Percentiles rank a stretch among this genome's conserved stretches.
Evolutionary conservation across 2,888 invertebrate genomes (phyloP).

Genomic region (Andrena fulva): DNA sequence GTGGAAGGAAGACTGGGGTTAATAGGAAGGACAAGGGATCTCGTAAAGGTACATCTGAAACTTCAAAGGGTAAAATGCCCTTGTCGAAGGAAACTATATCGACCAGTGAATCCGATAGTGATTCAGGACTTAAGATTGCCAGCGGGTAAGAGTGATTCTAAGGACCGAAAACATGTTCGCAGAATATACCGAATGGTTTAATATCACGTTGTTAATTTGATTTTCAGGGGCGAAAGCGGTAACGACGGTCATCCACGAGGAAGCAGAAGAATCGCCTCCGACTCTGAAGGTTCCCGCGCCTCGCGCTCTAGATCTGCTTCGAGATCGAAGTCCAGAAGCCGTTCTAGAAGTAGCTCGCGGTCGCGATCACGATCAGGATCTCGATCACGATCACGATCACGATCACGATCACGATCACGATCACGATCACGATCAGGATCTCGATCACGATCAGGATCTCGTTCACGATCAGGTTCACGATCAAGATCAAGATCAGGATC

Average conservation of each 20-base stretch:
- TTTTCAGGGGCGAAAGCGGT: conserved; percentile 82
- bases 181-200: neutral
- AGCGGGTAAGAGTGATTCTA: conserved; percentile 84
- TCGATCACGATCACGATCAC: conserved; percentile 32
- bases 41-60: conserved; percentile 86
- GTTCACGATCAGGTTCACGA: conserved; percentile 55
- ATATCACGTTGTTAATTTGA: neutral
- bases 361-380: conserved; percentile 78
- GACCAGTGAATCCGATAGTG: conserved; percentile 93
- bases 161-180: no score
- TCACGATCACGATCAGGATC: conserved; percentile 78
- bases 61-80: conserved; percentile 94
- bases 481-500: conserved; percentile 70
- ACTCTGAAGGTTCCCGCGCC: conserved; percentile 87
- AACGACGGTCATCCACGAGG: conserved; percentile 85
- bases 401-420: conserved; percentile 80
- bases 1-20: conserved; percentile 86
- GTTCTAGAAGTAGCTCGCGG: conserved; percentile 75
- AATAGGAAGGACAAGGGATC: conserved; percentile 77
- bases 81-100: conserved; percentile 98
- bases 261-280: conserved; percentile 88
- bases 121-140: conserved; percentile 87
- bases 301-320: conserved; percentile 77
- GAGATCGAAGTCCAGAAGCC: conserved; percentile 76
- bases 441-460: conserved; percentile 81